Percentiles rank a stretch among this genome's conserved stretches.
phyloP scores from a whole-genome alignment of 2,888 invertebrate genomes.

The Syrista parreyssii region DNA sequence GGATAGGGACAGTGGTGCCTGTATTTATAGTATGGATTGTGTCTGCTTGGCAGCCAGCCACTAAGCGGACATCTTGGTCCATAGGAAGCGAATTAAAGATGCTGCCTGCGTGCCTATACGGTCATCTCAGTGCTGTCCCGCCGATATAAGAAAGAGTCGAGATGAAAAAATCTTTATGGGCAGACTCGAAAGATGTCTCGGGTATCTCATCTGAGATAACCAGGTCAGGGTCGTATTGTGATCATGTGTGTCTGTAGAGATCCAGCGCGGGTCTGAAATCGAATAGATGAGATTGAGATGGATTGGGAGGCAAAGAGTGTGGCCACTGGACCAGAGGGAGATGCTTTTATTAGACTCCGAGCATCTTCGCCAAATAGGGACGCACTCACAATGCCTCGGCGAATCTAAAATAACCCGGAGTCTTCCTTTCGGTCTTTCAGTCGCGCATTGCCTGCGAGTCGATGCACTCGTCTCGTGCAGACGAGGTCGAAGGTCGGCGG shows the following conservation, averaged over 20 bases:
- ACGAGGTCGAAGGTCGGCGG: slow-evolving; percentile 20
- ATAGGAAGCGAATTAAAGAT: slow-evolving; percentile 36
- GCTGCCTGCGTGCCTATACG: not conserved
- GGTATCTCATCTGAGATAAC: not conserved
- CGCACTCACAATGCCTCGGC: slow-evolving; percentile 48
- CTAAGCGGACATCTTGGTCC: slow-evolving; percentile 32
- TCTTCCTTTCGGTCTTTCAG: slow-evolving; percentile 18
- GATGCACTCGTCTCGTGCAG: slow-evolving; percentile 22
- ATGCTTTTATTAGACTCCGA: slow-evolving; percentile 53
- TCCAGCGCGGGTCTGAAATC: not conserved
- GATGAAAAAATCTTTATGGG: not conserved
- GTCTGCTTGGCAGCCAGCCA: slow-evolving; percentile 60
- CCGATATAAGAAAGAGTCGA: not conserved
- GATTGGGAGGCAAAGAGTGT: not conserved
- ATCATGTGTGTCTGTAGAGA: not conserved
- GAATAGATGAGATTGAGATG: not conserved
- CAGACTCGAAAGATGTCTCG: not conserved
- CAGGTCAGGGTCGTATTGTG: not conserved
- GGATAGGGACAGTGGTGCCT: slow-evolving; percentile 39
- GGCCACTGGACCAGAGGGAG: slow-evolving; percentile 24
- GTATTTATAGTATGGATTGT: slow-evolving; percentile 64
- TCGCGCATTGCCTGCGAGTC: slow-evolving; percentile 29
- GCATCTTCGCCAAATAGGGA: slow-evolving; percentile 57
- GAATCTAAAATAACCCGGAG: slow-evolving; percentile 32
- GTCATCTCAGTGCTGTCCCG: not conserved